phyloP scores from a whole-genome alignment of 2,113 vertebrate genomes.

The Dendropsophus ebraccatus region DNA sequence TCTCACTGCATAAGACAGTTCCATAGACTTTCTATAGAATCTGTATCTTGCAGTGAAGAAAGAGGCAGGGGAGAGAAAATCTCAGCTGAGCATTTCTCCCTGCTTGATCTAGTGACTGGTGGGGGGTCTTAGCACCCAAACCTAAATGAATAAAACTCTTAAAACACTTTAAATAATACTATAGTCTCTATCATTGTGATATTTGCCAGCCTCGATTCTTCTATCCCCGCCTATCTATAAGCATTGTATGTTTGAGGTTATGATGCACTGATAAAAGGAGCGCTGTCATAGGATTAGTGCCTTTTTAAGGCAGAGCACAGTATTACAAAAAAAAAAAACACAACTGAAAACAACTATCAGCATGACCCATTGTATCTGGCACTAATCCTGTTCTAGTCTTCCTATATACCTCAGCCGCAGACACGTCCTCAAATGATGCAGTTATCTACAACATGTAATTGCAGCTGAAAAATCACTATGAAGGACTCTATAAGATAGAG shows the following conservation, averaged over 20 bases:
- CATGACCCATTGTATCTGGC: not conserved
- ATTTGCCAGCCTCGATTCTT: no score
- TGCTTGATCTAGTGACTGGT: no score
- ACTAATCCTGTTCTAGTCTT: not conserved
- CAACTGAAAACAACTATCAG: not conserved
- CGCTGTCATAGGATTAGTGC: not conserved
- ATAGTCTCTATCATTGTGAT: no score
- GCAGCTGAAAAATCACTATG: not conserved
- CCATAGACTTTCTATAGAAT: no score
- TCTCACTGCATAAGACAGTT: no score
- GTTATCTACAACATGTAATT: not conserved
- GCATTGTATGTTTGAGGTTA: not conserved
- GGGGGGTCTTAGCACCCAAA: no score
- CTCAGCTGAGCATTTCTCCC: no score
- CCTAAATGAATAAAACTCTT: no score
- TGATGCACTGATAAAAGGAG: not conserved
- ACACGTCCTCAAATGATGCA: not conserved
- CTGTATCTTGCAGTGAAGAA: no score
- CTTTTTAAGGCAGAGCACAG: not conserved
- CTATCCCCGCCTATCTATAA: no score
- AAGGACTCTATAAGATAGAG: not conserved
- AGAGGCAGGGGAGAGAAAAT: no score
- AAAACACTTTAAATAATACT: no score
- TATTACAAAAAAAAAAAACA: not conserved
- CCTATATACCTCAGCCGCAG: not conserved